Base-by-base conservation (phyloP, 1,140 invertebrate species). In the Pinna nobilis region DNA sequence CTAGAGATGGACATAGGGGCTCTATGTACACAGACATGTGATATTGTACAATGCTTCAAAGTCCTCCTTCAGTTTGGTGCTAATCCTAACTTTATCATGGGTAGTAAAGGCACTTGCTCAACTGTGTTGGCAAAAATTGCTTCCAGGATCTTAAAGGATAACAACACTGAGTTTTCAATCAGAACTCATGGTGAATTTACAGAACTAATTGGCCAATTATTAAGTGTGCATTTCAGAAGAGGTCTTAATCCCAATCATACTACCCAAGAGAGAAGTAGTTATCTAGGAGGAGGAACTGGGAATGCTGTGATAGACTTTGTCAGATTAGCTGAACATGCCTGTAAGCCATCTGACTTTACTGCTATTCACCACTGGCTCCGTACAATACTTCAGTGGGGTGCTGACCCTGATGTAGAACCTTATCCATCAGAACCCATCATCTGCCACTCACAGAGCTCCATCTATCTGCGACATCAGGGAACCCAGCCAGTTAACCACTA, bases 391-490 rank as follows among this genome's bases (percentile, higher is more conserved):
- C 84, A 86, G 70, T 87, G 82, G 83, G 87, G 87, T 20, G 87
- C 84, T 25, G 74, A 88, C 67, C 87, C 87, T 18, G 84, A 88
- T 53, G 65, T 88, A 28, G 84, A 87, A 73, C 86, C 87, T 3
- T 87, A 87, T 66, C 83, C 84, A 7, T 83, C 86, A 1, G 86
- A 88, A 25, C 81, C 85, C 30, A 85, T 87, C 49, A 87, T 88
- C 67, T 86, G 82, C 55, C 87, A 88, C 66, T 87, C 82, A 3
- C 86, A 88, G 63, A 88, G 86, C 60, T 86, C 84, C 32, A 88
- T 88, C 59, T 88, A 83, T 65, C 79, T 88, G 28, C 83, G 84
- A 69, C 78, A 81, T 50, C 84, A 85, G 15, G 79, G 75, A 3
- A 84, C 86, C 3, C 87, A 87, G 60, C 75, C 86, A 4, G 59